Base-by-base conservation (phyloP, 2,797 vertebrate species). In the Gadopsis bispinosus region DNA sequence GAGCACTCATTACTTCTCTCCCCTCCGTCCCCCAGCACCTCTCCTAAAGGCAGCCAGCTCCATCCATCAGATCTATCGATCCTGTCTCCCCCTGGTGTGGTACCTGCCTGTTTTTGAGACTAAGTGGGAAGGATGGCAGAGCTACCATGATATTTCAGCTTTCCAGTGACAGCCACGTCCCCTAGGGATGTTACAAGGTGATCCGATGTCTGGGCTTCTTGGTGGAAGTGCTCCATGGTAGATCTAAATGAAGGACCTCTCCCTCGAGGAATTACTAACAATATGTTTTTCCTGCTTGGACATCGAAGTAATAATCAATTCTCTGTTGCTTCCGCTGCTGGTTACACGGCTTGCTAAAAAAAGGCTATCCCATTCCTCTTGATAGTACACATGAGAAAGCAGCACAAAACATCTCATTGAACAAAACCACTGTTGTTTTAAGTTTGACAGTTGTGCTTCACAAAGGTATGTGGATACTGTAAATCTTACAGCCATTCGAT, bases 11-110 rank as follows among this genome's bases (percentile, higher is more conserved):
- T 92, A 92, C 75, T 66, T 60, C 56, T n/a, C 71, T 31, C 66
- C 73, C 69, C 54, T 70, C 47, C 1, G 9, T 55, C 75, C 79
- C 61, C 50, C 60, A 29, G 39, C 63, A 59, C 39, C 63, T 50
- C 81, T 79, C 39, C 41, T 81, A 62, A 87, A 88, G 87, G 63
- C 80, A 81, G 67, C 75, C 86, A 76, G 84, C 71, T 83, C 91
- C 85, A 93, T 95, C 93, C 88, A 92, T 94, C 93, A 93, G 75
- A 45, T 73, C 80, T 61, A 95, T 94, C 75, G 92, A 95, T 94
- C 89, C 80, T 47, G 67, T 82, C 88, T 81, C 80, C 79, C 81
- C 89, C 58, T 47, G 60, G 80, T 79, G 87, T 85, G 89, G 83
- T 88, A 91, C 88, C 89, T 91, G 88, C 91, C 89, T 86, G 81